Evolutionary conservation across 1,140 invertebrate genomes (phyloP).

Genomic region (Nomia melanderi): DNA sequence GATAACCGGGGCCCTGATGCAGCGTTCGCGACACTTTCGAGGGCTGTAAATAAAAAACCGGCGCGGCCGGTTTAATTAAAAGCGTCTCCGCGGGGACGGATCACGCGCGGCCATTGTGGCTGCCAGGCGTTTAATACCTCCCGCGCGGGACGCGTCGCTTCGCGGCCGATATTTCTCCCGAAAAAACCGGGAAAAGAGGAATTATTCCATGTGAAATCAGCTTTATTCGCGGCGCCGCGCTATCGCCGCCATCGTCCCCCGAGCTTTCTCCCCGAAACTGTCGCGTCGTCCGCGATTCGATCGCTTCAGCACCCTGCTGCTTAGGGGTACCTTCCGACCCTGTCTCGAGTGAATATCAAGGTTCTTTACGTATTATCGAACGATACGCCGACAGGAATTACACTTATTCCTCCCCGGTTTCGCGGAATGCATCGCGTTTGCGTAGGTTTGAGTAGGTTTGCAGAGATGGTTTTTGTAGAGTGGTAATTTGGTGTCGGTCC

Average conservation of each 20-base stretch:
- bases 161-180: constrained; percentile 16
- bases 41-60: constrained; percentile 42
- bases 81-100: constrained; percentile 59
- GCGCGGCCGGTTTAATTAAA: constrained; percentile 73
- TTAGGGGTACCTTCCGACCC: neutral
- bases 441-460: too few relatives aligned
- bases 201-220: constrained; percentile 20
- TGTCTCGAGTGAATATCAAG: constrained; percentile 1
- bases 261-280: neutral
- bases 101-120: constrained; percentile 66
- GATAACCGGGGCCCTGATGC: constrained; percentile 6
- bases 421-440: too few relatives aligned
- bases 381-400: too few relatives aligned
- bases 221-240: neutral
- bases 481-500: too few relatives aligned
- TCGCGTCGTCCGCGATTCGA: neutral
- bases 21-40: constrained; percentile 21
- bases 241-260: neutral
- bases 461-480: too few relatives aligned
- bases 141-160: constrained; percentile 15
- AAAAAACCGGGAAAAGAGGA: constrained; percentile 1
- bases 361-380: constrained; percentile 23
- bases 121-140: constrained; percentile 62
- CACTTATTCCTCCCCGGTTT: too few relatives aligned
- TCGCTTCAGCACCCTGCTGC: neutral